Evolutionary conservation across 2,888 invertebrate species (phyloP).

Genomic region (Atrina japonica): DNA sequence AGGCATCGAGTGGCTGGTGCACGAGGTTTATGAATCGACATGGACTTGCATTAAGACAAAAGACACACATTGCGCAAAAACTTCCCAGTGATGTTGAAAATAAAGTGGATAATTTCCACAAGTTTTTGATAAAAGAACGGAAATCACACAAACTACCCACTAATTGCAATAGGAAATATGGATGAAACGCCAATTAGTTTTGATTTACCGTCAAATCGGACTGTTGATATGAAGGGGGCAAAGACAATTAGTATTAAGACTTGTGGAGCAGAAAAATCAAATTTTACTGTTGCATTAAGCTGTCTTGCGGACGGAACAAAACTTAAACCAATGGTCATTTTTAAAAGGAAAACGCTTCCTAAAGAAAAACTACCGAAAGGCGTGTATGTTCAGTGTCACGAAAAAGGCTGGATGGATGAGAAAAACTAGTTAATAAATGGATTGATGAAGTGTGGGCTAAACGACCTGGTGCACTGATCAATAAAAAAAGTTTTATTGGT

Average conservation of each 20-base stretch:
- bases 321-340: background rate
- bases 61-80: slow-evolving; percentile 44
- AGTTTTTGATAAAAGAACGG: slow-evolving; percentile 29
- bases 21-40: background rate
- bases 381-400: background rate
- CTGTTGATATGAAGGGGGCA: background rate
- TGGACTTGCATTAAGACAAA: slow-evolving; percentile 19
- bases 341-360: background rate
- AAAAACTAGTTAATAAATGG: background rate
- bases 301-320: slow-evolving; percentile 3
- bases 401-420: slow-evolving; percentile 4
- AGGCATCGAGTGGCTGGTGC: slow-evolving; percentile 21
- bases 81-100: slow-evolving; percentile 36
- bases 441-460: background rate
- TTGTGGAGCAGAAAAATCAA: background rate
- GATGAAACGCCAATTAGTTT: slow-evolving; percentile 46
- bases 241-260: background rate
- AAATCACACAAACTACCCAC: slow-evolving; percentile 15
- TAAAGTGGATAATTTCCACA: slow-evolving; percentile 32
- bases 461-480: background rate
- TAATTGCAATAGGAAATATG: slow-evolving; percentile 33
- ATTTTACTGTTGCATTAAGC: background rate
- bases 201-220: too few relatives aligned
- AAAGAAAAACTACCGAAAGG: background rate
- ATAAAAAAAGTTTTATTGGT: too few relatives aligned